Evolutionary conservation across 1,140 invertebrate species (phyloP), one percentile per base, ranked within the genome.

Genomic region (Caerostris darwini): DNA sequence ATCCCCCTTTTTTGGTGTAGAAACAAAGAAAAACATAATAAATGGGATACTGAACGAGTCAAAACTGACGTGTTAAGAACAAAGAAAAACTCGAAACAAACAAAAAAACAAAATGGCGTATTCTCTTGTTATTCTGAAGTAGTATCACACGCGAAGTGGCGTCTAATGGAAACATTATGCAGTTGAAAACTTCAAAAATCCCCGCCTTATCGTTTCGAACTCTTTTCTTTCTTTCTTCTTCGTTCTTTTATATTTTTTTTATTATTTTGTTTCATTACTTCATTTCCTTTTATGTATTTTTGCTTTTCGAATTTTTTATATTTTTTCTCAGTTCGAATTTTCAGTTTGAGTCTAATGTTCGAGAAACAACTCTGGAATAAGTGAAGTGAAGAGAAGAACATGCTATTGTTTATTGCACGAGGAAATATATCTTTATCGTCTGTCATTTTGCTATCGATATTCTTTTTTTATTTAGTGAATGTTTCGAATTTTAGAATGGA

Each of bases 121-220:
- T 34, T 34, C 71, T 82, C 53, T 81, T 91, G 58, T 91, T 91
- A 91, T 91, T 91, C 90, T 14, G 50, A 82, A 82, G 56, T 57
- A 91, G 90, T 82, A 81, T 91, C 90, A 91, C 71, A 61, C 90
- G 71, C 71, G 69, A 91, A 81, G 64, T 56, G 90, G 64, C 77
- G 59, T 57, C 90, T 91, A 91, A 91, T 91, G 90, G 90, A 91
- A 91, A 91, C 90, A 91, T 91, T 91, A 91, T 91, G 90, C 90
- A 82, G 90, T 61, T 82, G 90, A 82, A 91, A 91, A 91, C 90
- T 91, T 91, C 90, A 91, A 91, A 91, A 91, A 91, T 91, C 90
- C 77, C 17, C 77, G 58, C 90, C 90, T 91, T 91, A 91, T 91
- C 90, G 90, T 58, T 77, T 82, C 58, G 14, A 82, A 59, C 83